phyloP scores from a whole-genome alignment of 1,140 invertebrate genomes.

The Aplysia californica region DNA sequence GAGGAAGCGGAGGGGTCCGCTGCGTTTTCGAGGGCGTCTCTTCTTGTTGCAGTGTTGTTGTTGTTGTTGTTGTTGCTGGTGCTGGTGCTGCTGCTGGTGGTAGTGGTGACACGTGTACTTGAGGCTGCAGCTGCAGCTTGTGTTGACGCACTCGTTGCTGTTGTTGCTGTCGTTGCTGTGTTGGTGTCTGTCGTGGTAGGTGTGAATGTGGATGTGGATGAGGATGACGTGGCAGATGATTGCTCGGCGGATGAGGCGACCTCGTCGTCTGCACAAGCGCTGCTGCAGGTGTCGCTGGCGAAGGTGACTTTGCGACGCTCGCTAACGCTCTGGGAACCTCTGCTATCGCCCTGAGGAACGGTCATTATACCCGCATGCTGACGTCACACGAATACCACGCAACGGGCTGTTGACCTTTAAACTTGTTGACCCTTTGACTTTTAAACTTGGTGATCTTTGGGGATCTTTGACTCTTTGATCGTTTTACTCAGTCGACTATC shows the following conservation, averaged over 20 bases:
- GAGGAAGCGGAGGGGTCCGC: too few relatives aligned
- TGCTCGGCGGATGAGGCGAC: not conserved
- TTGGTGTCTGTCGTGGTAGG: too few relatives aligned
- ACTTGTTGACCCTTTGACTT: not conserved
- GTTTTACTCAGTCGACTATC: not conserved
- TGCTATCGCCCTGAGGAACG: slow-evolving; percentile 26
- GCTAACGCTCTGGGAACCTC: slow-evolving; percentile 17
- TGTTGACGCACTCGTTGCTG: too few relatives aligned
- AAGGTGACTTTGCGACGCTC: slow-evolving; percentile 17
- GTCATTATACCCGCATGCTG: slow-evolving; percentile 17
- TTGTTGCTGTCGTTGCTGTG: too few relatives aligned
- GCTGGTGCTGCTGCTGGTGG: too few relatives aligned
- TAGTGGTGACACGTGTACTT: too few relatives aligned
- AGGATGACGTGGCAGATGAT: too few relatives aligned
- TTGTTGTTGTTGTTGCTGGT: too few relatives aligned
- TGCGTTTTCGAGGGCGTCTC: too few relatives aligned
- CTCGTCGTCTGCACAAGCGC: not conserved
- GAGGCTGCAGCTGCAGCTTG: too few relatives aligned
- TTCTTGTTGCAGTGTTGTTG: too few relatives aligned
- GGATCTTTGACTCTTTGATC: not conserved
- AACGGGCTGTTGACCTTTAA: not conserved
- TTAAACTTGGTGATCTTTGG: not conserved
- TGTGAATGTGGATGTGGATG: too few relatives aligned
- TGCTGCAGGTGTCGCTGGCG: not conserved
- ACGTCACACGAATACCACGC: not conserved